Evolutionary conservation across 92 coral and sea anemone genomes (phyloP).

Genomic region (Heteractis magnifica): DNA sequence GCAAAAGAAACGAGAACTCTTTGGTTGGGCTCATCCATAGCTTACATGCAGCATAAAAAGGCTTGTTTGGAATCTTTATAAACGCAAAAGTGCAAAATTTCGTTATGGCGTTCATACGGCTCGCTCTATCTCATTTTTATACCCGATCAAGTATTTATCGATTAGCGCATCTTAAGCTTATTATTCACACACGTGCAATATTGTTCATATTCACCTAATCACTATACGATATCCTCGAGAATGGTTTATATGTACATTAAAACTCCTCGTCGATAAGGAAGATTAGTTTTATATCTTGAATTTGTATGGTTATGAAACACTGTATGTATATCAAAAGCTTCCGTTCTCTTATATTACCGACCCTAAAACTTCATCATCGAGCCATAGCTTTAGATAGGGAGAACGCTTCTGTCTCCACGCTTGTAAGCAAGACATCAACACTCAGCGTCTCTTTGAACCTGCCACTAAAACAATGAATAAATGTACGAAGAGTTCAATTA

Average conservation of each 20-base stretch:
- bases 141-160: constrained; percentile 1
- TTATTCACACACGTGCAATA: constrained; percentile 2
- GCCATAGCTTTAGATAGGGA: background rate
- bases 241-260: constrained; percentile 6
- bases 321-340: background rate
- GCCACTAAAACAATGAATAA: background rate
- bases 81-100: background rate
- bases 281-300: constrained; percentile 8
- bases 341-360: background rate
- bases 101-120: background rate
- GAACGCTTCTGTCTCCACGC: background rate
- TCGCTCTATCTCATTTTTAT: background rate
- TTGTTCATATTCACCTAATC: constrained; percentile 1
- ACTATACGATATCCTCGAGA: background rate
- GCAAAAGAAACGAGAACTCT: too few relatives aligned
- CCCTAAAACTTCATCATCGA: background rate
- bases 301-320: background rate
- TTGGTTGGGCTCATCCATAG: too few relatives aligned
- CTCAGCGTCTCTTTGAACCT: background rate
- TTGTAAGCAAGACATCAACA: background rate
- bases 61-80: background rate
- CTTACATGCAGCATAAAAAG: too few relatives aligned
- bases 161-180: background rate
- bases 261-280: background rate
- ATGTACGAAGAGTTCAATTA: background rate